Evolutionary conservation across 37 sponge, comb jelly and placozoan species (phyloP), one percentile per base, ranked within the genome.

Genomic region (Diacarnus erythraeanus): DNA sequence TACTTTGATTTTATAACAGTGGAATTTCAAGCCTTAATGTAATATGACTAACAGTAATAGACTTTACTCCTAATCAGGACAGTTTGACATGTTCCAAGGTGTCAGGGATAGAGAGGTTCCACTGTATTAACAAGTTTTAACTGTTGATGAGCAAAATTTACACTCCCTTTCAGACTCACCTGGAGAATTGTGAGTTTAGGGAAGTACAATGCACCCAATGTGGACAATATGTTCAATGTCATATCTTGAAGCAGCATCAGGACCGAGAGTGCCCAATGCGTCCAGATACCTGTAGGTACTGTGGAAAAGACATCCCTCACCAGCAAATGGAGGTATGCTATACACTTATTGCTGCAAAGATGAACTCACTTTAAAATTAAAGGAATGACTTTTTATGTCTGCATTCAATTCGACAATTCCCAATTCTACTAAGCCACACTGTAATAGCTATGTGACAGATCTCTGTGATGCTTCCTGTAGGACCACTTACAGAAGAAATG

Each of bases 231-330:
- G 44, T 88, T 38, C 83, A 54, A 54, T 38, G 10, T 38, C 21
- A 22, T 22, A 18, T 22, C 25, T 58, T 82, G 25, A 9, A 22
- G 42, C 0, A 15, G 9, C 88, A 88, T 59, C 39, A 72, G 65
- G 61, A 77, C 27, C 47, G 3, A 51, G 79, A 72, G 51, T 88
- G 88, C 37, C 79, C 88, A 26, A 88, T 88, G 88, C 81, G 88
- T 36, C 83, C 88, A 1, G 66, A 63, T 35, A 6, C 34, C 12
- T 88, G 88, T 58, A 30, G 15, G 15, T 69, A 88, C 74, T 88
- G 88, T 38, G 5, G 67, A 0, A 77, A 72, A 44, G 77, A 72
- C 12, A 71, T 88, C 0, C 88, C 88, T 27, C 36, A 34, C 23
- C 67, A 77, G 33, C 87, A 87, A 29, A 30, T 87, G 31, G 22